phyloP scores from a whole-genome alignment of 2,797 vertebrate species.

The Pitangus sulphuratus region DNA sequence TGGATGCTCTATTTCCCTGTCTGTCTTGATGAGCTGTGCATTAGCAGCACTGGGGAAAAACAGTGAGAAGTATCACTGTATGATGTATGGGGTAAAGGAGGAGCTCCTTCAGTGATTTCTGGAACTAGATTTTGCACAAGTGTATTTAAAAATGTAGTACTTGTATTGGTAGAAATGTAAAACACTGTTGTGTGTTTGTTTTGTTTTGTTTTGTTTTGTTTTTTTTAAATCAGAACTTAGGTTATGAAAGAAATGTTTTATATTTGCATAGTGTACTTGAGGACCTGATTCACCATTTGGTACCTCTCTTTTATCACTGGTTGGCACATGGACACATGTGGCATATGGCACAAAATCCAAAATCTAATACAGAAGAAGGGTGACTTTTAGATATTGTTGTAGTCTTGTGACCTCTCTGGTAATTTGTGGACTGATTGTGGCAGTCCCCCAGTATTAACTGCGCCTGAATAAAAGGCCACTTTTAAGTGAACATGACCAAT shows the following conservation, averaged over 20 bases:
- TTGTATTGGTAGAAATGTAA: not conserved
- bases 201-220: no score
- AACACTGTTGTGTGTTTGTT: not conserved
- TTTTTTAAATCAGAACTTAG: not conserved
- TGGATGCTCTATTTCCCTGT: not conserved
- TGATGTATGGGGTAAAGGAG: not conserved
- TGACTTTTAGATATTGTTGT: not conserved
- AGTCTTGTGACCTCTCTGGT: not conserved
- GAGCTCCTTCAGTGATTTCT: not conserved
- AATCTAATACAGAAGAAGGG: not conserved
- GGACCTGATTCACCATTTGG: not conserved
- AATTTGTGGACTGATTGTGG: not conserved
- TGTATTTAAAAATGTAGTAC: not conserved
- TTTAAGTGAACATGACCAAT: not conserved
- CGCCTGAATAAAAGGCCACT: not conserved
- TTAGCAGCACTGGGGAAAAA: not conserved
- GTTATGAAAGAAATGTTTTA: not conserved
- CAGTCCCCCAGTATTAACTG: not conserved
- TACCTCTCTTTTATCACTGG: not conserved
- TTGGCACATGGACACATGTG: not conserved
- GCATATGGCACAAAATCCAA: not conserved
- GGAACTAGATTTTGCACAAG: not conserved
- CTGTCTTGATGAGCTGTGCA: not conserved
- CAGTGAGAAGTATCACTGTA: not conserved
- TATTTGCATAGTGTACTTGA: not conserved